Evolutionary conservation across 1,140 invertebrate genomes (phyloP), one percentile per base, ranked within the genome.

Genomic region (Drosophila trapezifrons): DNA sequence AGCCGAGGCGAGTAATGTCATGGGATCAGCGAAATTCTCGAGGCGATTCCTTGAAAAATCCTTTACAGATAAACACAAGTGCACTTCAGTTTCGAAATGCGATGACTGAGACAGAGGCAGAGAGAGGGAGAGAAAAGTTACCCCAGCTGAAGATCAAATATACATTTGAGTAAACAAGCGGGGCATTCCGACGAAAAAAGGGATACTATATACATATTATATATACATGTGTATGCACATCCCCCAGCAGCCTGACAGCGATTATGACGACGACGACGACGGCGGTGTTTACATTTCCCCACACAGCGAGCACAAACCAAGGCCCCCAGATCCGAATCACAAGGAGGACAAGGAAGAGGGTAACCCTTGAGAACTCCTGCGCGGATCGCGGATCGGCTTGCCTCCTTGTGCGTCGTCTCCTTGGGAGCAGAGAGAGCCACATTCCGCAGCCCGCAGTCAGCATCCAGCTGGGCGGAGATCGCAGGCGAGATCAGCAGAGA

Each of bases 291-390:
- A 87, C 80, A 77, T 89, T 89, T 87, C 83, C 83, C 83, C 83
- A 87, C 84, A 56, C 51, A 35, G 49, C 83, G 67, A 70, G 76
- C 70, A 76, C 71, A 87, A 73, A 83, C 76, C 60, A 83, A 83
- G 82, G 79, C 80, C 84, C 83, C 82, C 79, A 76, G 67, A 75
- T 63, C 62, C 35, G 59, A 79, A 77, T 77, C 78, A 70, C 81
- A 79, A 35, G 51, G 51, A 54, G n/a, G 51, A 35, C 32, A 35
- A 35, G 32, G 32, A 35, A 54, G 29, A 15, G 49, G 49, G 62
- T 71, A 86, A 89, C 84, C 83, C 83, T 87, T 77, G 83, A 89
- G 78, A 80, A 87, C 83, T 87, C 83, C 84, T 87, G 83, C 83
- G 78, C 66, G 72, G 69, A 67, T 79, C 67, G 22, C 67, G 22